These are phyloP conservation scores for Microtus oregoni DNA, from an alignment of 2,113 vertebrate species.

Conservation along the genomic window DNA sequence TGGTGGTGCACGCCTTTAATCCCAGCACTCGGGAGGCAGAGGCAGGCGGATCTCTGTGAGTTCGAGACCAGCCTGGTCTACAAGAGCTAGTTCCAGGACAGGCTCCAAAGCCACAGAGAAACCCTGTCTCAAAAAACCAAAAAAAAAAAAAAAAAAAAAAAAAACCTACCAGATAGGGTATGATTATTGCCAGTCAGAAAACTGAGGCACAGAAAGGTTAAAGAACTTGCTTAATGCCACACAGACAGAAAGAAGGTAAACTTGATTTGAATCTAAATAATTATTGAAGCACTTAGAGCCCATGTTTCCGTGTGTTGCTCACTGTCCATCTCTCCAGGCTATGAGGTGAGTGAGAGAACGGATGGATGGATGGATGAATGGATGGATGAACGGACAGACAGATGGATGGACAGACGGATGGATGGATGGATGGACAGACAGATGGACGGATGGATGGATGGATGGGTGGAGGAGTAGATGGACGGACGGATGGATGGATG, in stretches of 20 bases:
- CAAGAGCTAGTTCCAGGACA: no score
- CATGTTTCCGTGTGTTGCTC: fast-evolving
- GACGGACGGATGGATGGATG: neutral
- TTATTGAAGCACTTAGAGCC: neutral
- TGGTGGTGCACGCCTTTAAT: no score
- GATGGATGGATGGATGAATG: neutral
- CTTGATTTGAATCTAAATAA: neutral
- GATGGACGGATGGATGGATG: neutral
- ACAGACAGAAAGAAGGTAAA: neutral
- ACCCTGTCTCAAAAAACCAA: no score
- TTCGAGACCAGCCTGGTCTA: no score
- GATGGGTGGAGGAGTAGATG: neutral
- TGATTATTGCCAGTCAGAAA: neutral
- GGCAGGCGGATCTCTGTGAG: no score
- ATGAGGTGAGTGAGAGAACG: neutral
- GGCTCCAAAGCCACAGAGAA: no score
- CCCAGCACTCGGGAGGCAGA: no score
- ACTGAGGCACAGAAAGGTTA: neutral
- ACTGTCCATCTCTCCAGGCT: neutral
- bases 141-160: no score
- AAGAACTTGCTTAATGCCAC: neutral
- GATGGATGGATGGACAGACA: neutral
- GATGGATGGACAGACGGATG: no score
- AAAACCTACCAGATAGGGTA: neutral
- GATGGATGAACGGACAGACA: no score